phyloP scores from a whole-genome alignment of 2,113 vertebrate species.

The Erythrocercus mccallii region DNA sequence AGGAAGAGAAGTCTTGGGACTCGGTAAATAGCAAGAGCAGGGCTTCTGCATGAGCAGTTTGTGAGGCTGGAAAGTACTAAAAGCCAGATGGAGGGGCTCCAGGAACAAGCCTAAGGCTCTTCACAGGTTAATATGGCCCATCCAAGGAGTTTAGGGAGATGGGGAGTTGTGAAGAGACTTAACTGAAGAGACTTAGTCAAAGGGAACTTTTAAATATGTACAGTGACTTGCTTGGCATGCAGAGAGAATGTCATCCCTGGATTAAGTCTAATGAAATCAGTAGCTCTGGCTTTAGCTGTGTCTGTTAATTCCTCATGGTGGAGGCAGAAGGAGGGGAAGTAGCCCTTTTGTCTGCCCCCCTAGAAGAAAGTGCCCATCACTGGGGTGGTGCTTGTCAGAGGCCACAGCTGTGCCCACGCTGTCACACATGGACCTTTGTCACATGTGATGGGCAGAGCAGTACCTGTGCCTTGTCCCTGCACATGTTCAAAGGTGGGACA shows the following conservation, averaged over 20 bases:
- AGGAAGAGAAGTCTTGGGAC: background rate
- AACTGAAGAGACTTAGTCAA: background rate
- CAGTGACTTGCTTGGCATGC: background rate
- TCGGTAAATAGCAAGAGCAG: background rate
- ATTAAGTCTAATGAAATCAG: background rate
- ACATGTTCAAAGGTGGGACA: accelerated
- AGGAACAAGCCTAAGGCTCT: background rate
- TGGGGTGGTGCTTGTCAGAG: background rate
- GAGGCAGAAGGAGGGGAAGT: background rate
- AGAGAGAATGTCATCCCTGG: background rate
- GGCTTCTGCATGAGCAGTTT: background rate
- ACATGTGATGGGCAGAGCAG: background rate
- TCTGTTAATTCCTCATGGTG: background rate
- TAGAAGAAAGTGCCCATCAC: background rate
- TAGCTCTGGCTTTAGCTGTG: background rate
- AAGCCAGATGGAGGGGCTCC: background rate
- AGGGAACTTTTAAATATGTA: background rate
- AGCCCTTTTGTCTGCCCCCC: background rate
- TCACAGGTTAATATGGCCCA: background rate
- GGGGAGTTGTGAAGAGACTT: background rate
- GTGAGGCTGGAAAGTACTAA: background rate
- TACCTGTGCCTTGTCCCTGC: background rate
- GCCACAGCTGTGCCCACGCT: background rate
- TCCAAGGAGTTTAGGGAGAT: background rate
- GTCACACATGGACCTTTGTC: background rate